Evolutionary conservation across 2,888 invertebrate species (phyloP).

Genomic region (Urechis unicinctus): DNA sequence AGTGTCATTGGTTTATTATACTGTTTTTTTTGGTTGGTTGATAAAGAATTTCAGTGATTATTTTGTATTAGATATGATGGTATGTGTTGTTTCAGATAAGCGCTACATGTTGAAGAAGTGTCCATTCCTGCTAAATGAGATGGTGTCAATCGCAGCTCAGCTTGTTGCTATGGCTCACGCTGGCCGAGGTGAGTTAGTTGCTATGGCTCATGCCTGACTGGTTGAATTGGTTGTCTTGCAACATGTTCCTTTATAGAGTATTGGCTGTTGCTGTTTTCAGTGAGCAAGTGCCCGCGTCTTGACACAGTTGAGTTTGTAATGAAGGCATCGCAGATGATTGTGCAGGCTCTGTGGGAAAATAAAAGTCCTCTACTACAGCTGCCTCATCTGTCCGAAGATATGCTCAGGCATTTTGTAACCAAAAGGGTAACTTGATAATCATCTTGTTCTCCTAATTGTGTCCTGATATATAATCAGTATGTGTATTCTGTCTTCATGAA

Average conservation of each 20-base stretch:
- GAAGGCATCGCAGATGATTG: constrained; percentile 93
- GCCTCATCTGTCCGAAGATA: constrained; percentile 86
- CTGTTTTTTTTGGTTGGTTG: neutral
- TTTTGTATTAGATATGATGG: no score
- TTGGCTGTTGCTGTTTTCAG: constrained; percentile 7
- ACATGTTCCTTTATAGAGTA: no score
- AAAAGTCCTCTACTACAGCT: constrained; percentile 90
- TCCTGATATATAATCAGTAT: neutral
- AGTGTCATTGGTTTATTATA: neutral
- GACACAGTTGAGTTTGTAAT: constrained; percentile 96
- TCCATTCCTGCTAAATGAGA: constrained; percentile 92
- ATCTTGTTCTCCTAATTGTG: no score
- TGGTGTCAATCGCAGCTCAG: constrained; percentile 92
- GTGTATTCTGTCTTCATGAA: neutral
- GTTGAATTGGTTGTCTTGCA: neutral
- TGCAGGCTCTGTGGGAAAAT: constrained; percentile 93
- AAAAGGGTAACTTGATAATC: constrained; percentile 62
- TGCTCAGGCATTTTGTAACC: constrained; percentile 54
- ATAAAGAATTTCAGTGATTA: no score
- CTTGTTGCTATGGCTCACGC: constrained; percentile 77
- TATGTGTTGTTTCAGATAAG: constrained; percentile 39
- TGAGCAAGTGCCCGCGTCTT: constrained; percentile 53
- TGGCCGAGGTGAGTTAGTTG: constrained; percentile 62
- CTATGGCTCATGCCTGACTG: neutral
- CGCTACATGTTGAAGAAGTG: constrained; percentile 64